Evolutionary conservation across 2,888 invertebrate species (phyloP).

Genomic region (Nasonia oneida): DNA sequence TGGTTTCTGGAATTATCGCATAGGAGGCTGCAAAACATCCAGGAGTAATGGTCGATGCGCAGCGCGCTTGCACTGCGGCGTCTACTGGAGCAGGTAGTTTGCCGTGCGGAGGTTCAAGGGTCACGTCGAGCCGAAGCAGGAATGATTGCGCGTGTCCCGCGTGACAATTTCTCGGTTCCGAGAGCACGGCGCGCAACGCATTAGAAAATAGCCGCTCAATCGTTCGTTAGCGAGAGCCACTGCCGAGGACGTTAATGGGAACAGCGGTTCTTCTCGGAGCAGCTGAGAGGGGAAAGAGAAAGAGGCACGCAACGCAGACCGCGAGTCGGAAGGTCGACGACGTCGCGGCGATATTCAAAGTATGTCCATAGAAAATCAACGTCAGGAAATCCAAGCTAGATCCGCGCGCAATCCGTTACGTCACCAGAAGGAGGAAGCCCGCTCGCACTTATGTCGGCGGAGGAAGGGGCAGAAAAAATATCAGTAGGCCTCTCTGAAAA

Average conservation of each 20-base stretch:
- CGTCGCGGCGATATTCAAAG: slow-evolving; percentile 66
- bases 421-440: slow-evolving; percentile 32
- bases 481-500: slow-evolving; percentile 39
- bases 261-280: slow-evolving; percentile 9
- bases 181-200: too few species aligned
- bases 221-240: slow-evolving; percentile 21
- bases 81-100: slow-evolving; percentile 51
- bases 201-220: slow-evolving; percentile 25
- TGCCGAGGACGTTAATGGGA: slow-evolving; percentile 24
- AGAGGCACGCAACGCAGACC: slow-evolving; percentile 44
- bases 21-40: neutral
- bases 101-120: neutral
- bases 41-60: neutral
- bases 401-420: slow-evolving; percentile 47
- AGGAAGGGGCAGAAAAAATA: slow-evolving; percentile 46
- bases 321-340: slow-evolving; percentile 57
- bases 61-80: neutral
- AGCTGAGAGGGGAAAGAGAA: neutral
- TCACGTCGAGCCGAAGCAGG: neutral
- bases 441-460: slow-evolving; percentile 19
- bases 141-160: neutral
- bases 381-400: slow-evolving; percentile 64
- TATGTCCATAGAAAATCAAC: slow-evolving; percentile 72
- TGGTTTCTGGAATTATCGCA: neutral
- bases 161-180: neutral